phyloP scores from a whole-genome alignment of 1,140 invertebrate species.

The Belonocnema kinseyi region DNA sequence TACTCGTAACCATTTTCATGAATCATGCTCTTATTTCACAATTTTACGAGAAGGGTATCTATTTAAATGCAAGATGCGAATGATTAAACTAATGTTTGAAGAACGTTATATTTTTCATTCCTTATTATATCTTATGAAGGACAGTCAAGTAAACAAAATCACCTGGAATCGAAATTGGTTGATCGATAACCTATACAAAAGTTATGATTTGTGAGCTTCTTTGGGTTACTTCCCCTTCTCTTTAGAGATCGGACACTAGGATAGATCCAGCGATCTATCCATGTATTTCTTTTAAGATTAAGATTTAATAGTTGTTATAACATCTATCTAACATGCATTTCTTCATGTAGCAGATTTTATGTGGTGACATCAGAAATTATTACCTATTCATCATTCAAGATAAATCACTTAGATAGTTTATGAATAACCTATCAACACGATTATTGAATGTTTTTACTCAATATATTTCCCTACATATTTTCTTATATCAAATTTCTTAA shows the following conservation, averaged over 20 bases:
- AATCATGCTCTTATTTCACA: background rate
- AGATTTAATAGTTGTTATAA: background rate
- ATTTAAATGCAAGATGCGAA: background rate
- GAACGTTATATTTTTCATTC: too few relatives aligned
- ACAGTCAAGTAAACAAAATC: background rate
- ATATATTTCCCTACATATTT: background rate
- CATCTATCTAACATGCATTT: slow-evolving; percentile 7
- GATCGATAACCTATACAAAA: slow-evolving; percentile 39
- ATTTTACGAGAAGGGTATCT: background rate
- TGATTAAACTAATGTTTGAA: too few relatives aligned
- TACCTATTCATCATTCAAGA: slow-evolving; percentile 20
- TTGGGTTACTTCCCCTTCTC: slow-evolving; percentile 50
- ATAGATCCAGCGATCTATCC: slow-evolving; percentile 49
- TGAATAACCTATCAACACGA: background rate
- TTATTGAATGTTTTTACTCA: background rate
- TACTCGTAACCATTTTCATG: slow-evolving; percentile 7
- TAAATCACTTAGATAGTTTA: background rate
- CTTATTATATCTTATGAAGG: background rate
- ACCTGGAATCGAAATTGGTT: background rate
- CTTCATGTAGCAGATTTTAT: slow-evolving; percentile 21
- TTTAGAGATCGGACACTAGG: slow-evolving; percentile 47
- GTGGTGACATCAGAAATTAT: slow-evolving; percentile 26
- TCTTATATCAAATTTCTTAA: too few relatives aligned
- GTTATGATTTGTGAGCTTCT: slow-evolving; percentile 49
- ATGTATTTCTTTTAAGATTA: background rate